phyloP scores from a whole-genome alignment of 2,113 vertebrate genomes.

The Nyctereutes procyonoides region DNA sequence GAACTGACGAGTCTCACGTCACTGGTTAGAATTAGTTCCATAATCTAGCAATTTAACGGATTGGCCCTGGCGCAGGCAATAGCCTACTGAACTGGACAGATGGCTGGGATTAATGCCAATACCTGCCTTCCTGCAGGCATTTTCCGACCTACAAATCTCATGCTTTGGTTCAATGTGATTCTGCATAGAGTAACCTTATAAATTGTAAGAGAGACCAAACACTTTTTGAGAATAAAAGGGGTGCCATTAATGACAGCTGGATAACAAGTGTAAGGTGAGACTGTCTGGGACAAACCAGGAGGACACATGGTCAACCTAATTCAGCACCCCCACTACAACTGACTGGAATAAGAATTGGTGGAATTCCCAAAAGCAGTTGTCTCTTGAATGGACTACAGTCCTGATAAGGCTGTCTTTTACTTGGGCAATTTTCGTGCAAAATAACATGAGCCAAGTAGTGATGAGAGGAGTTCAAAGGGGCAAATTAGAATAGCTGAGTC shows the following conservation, averaged over 20 bases:
- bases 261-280: neutral
- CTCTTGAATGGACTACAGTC: neutral
- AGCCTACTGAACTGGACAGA: slow-evolving; percentile 51
- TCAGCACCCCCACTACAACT: neutral
- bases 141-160: slow-evolving; percentile 25
- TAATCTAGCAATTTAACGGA: neutral
- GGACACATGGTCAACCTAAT: neutral
- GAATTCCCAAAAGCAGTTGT: neutral
- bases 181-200: neutral
- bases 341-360: neutral
- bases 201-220: slow-evolving; percentile 39
- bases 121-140: neutral
- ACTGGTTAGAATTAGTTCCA: slow-evolving; percentile 18
- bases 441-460: neutral
- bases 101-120: neutral
- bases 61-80: neutral
- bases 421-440: neutral
- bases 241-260: neutral
- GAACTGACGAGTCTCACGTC: neutral
- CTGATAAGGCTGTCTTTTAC: neutral
- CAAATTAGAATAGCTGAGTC: neutral
- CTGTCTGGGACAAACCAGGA: neutral
- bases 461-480: neutral
- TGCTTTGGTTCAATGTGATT: slow-evolving; percentile 2
- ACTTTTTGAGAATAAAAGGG: slow-evolving; percentile 7